Evolutionary conservation across 2,113 vertebrate genomes (phyloP), one percentile per base, ranked within the genome.

Genomic region (Scytalopus superciliaris): DNA sequence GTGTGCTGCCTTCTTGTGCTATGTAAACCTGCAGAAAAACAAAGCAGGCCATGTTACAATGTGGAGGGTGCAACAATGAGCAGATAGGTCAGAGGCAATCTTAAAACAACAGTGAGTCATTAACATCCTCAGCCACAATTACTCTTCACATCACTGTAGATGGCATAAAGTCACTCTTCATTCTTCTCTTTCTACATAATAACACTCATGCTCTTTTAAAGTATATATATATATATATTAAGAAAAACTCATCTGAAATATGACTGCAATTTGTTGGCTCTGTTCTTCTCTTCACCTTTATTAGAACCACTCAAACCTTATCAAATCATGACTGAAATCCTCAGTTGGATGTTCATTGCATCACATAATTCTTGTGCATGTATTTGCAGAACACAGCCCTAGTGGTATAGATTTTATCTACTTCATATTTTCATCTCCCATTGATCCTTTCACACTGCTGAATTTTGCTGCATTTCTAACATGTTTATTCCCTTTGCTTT

Each of bases 211-310:
- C 6, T 80, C 39, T 84, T 62, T n/a, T 18, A 10, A 87, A 87
- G 4, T 62, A 6, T 27, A 44, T 44, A 11, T 55, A 11, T 35
- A 13, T 39, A 30, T 7, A 19, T 62, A 42, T 27, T 57, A 55
- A 80, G 47, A 85, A 35, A 83, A 93, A 87, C 18, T 84, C 10
- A 66, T 69, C 42, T 93, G 67, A 96, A 90, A 93, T 69, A 77
- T 14, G 13, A 35, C 13, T 80, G 45, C 55, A 84, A 91, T 84
- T 64, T 47, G 11, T 62, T 68, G 37, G 7, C 27, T 85, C 30
- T 69, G 25, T 67, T 90, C 35, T 73, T 70, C 56, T 57, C 28
- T 66, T 84, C 42, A 27, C 45, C 47, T 93, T 90, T 68, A 89
- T 84, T 87, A 76, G 56, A 93, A 69, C 6, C 30, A 88, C 67